Evolutionary conservation across 2,888 invertebrate genomes (phyloP), one percentile per base, ranked within the genome.

Genomic region (Elysia crispata): DNA sequence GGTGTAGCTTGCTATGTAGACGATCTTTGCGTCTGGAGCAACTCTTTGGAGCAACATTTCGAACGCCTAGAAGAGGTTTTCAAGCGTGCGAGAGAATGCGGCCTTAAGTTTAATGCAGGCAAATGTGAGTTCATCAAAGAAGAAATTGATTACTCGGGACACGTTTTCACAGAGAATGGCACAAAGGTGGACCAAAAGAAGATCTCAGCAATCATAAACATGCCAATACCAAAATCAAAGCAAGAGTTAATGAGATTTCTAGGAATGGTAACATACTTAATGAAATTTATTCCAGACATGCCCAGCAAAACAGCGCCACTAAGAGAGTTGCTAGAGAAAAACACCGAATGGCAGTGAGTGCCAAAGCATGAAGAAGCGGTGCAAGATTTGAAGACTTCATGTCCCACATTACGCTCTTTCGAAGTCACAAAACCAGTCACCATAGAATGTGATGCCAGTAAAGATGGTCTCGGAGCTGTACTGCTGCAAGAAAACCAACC

Each of bases 201-300:
- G n/a, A n/a, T n/a, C n/a, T n/a, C n/a, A n/a, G n/a, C n/a, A n/a
- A n/a, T n/a, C n/a, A n/a, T n/a, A n/a, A n/a, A n/a, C n/a, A n/a
- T n/a, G n/a, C n/a, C n/a, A n/a, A n/a, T n/a, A n/a, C n/a, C n/a
- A n/a, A 54, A 54, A 20, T 15, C 13, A 13, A 60, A 23, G 23
- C 60, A 60, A 60, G 60, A 60, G 6, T 23, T 60, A 23, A 60
- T 60, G 60, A 60, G 60, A 8, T 60, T 60, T 60, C 15, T 60
- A 8, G 60, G 60, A 5, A 60, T 15, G 60, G 60, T 60, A 60
- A 60, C 60, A 3, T 60, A 60, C 23, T 23, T 60, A 18, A 60
- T 23, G 23, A 60, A 60, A 60, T 15, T 23, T 18, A 60, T 60
- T 15, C 5, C 60, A 20, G 23, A 60, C 15, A 60, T 60, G 60